These are phyloP conservation scores for Gymnosoma rotundatum DNA, from an alignment of 2,888 invertebrate species.

Conservation along the genomic window DNA sequence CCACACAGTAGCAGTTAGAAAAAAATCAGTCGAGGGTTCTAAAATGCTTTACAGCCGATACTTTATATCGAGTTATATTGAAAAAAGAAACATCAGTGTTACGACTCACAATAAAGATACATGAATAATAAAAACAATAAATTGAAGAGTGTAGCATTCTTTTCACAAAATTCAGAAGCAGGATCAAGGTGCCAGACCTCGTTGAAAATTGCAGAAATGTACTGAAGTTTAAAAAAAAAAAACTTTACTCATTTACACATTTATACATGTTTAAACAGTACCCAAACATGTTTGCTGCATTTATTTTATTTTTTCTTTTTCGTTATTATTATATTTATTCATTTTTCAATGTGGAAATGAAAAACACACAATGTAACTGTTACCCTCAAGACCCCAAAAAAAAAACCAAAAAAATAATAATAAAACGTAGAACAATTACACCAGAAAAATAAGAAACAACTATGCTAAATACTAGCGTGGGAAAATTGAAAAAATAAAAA, in stretches of 20 bases:
- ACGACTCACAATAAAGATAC: too few relatives aligned
- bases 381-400: slow-evolving; percentile 38
- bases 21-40: too few relatives aligned
- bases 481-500: slow-evolving; percentile 26
- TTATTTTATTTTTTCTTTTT: slow-evolving; percentile 18
- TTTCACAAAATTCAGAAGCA: too few relatives aligned
- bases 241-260: slow-evolving; percentile 9
- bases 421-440: slow-evolving; percentile 50
- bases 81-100: too few relatives aligned
- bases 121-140: too few relatives aligned
- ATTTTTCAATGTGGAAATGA: slow-evolving; percentile 17
- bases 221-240: background rate
- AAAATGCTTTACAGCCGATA: too few relatives aligned
- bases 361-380: slow-evolving; percentile 45
- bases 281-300: slow-evolving; percentile 23
- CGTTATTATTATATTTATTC: slow-evolving; percentile 22
- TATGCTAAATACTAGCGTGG: slow-evolving; percentile 60
- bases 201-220: too few relatives aligned
- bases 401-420: background rate
- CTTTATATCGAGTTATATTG: too few relatives aligned
- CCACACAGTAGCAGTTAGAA: too few relatives aligned
- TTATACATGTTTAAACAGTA: background rate
- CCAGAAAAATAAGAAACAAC: slow-evolving; percentile 49
- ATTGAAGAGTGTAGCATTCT: too few relatives aligned
- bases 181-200: too few relatives aligned